These are phyloP conservation scores for Dermatophagoides farinae DNA, from an alignment of 1,140 invertebrate species.

Conservation along the genomic window DNA sequence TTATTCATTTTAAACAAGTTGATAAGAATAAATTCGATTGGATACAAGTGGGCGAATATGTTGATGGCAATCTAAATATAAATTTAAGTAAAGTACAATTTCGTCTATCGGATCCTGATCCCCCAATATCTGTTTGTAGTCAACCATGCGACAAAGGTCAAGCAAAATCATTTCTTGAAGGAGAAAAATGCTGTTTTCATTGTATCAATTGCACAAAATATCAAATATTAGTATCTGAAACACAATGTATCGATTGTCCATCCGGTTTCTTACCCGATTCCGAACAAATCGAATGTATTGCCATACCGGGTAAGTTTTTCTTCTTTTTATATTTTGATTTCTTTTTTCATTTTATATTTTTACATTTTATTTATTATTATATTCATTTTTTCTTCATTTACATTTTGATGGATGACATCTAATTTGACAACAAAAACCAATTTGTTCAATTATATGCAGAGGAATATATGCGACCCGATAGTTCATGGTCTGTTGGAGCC, in stretches of 20 bases:
- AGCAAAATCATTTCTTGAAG: constrained; percentile 72
- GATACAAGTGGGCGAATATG: constrained; percentile 45
- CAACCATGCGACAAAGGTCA: constrained; percentile 67
- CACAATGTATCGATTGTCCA: constrained; percentile 56
- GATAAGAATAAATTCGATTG: constrained; percentile 32
- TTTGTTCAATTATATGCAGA: constrained; percentile 27
- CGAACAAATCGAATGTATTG: constrained; percentile 44
- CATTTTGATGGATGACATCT: not conserved
- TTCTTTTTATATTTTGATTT: not conserved
- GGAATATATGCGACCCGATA: constrained; percentile 48
- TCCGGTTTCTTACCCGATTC: constrained; percentile 55
- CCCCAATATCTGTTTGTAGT: constrained; percentile 76
- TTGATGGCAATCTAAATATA: constrained; percentile 50
- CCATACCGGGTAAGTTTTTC: constrained; percentile 36
- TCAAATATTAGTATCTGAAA: constrained; percentile 60
- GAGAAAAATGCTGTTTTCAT: constrained; percentile 84
- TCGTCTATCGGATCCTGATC: constrained; percentile 38
- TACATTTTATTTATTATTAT: not conserved
- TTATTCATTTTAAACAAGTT: constrained; percentile 77
- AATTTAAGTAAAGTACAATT: constrained; percentile 36
- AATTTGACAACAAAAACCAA: not conserved
- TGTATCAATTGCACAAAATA: constrained; percentile 82
- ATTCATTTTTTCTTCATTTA: not conserved
- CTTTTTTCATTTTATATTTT: not conserved
- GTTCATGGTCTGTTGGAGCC: constrained; percentile 63